Conservation (phyloP, 2,888 invertebrate species). For the Protodeltote pygarga region DNA sequence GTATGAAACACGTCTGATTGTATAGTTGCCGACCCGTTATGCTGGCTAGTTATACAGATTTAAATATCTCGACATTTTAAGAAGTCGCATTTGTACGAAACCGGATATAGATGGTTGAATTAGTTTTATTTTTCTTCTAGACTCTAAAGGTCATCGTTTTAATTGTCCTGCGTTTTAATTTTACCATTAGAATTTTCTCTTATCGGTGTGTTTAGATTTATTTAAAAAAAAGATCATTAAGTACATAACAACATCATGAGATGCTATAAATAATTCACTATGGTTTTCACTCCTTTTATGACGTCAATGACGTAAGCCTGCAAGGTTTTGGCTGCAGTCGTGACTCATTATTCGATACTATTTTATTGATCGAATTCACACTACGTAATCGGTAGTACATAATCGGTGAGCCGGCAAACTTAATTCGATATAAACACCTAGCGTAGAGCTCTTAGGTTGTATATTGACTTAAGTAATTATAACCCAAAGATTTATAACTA, state of each 20-base stretch:
- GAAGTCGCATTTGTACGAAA: background rate
- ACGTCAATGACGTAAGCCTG: slow-evolving; percentile 1
- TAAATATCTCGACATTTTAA: background rate
- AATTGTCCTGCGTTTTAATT: too few relatives aligned
- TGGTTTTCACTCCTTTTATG: slow-evolving; percentile 4
- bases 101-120: too few relatives aligned
- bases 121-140: too few relatives aligned
- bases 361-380: background rate
- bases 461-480: too few relatives aligned
- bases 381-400: background rate
- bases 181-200: too few relatives aligned
- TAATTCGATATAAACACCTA: too few relatives aligned
- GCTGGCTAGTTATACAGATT: slow-evolving; percentile 9
- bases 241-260: too few relatives aligned
- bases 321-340: slow-evolving; percentile 9
- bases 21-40: slow-evolving; percentile 19
- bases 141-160: too few relatives aligned
- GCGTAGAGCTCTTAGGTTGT: too few relatives aligned
- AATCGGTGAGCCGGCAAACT: background rate
- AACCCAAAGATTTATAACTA: too few relatives aligned
- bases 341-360: slow-evolving; percentile 7
- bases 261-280: background rate
- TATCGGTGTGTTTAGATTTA: too few relatives aligned
- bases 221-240: too few relatives aligned
- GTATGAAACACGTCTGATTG: slow-evolving; percentile 38